Evolutionary conservation across 2,797 vertebrate genomes (phyloP).

Genomic region (Echiichthys vipera): DNA sequence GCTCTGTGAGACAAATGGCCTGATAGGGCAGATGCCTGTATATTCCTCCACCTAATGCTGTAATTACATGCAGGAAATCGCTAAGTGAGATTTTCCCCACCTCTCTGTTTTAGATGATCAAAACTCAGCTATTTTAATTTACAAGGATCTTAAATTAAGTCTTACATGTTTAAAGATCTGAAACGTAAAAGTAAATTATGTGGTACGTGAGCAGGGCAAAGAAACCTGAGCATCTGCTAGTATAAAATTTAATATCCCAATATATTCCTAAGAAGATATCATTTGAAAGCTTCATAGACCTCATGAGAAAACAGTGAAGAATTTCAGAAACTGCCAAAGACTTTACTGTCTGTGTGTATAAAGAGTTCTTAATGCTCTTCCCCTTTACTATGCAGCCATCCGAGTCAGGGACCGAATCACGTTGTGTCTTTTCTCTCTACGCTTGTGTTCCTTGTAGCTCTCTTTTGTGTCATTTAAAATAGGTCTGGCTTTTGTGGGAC

Average conservation of each 20-base stretch:
- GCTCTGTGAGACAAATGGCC: background rate
- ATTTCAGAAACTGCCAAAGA: conserved; percentile 2
- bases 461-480: conserved; percentile 17
- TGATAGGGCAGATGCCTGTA: background rate
- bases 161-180: background rate
- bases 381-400: background rate
- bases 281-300: background rate
- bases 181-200: conserved; percentile 2
- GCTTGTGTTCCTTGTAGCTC: background rate
- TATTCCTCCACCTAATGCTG: background rate
- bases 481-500: background rate
- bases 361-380: conserved; percentile 1
- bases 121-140: background rate
- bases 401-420: conserved; percentile 1
- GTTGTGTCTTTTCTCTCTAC: background rate
- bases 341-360: background rate
- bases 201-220: background rate
- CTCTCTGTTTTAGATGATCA: background rate
- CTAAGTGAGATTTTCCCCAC: background rate
- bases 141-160: background rate
- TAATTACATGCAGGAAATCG: background rate
- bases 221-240: background rate
- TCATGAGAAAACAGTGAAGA: background rate
- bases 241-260: background rate
- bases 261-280: background rate